Base-by-base conservation (phyloP, 1,140 invertebrate genomes). In the Brachionus koreanus region DNA sequence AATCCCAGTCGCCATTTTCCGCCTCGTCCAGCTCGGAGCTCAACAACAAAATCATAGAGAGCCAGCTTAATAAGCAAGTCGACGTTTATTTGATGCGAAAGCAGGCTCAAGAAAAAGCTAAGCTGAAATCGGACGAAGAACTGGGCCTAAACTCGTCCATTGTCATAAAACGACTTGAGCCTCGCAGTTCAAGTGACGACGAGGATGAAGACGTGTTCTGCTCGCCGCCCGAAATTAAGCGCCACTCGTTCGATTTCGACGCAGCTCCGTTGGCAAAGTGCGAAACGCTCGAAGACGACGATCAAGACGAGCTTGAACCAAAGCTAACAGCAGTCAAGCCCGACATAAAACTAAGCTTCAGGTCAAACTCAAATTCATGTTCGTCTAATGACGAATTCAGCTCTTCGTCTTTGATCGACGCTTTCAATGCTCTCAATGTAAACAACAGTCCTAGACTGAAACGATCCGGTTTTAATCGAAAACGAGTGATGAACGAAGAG, bases 11-110 rank as follows among this genome's bases (percentile, higher is more conserved):
- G 35, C 65, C 65, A 19, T 42, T 39, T 33, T 63, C 61, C 1
- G 19, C 10, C 19, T 69, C 65, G 16, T 69, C 65, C 13, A 69
- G 16, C 35, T 39, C 65, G 0, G 65, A 69, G 13, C 16, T 37
- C 6, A 69, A 42, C 19, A 69, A 69, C 37, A 69, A 16, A 37
- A 69, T 69, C 16, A 69, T 69, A 2, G 37, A 69, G 2, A 43
- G 23, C 9, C 65, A 69, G 19, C 35, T 69, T 1, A 19, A 69
- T 7, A n/a, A 69, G 9, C 35, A 39, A 39, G 65, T 69, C 2
- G 74, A 77, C 19, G 52, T 77, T 2, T 52, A 77, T 52, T 61
- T 77, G 42, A 77, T 77, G 12, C 42, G 74, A 39, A 77, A 77
- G 46, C 39, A 43, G 4, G 74, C 74, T 2, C 52, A 57, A n/a